phyloP scores from a whole-genome alignment of 2,797 vertebrate species.

The Erethizon dorsatum region DNA sequence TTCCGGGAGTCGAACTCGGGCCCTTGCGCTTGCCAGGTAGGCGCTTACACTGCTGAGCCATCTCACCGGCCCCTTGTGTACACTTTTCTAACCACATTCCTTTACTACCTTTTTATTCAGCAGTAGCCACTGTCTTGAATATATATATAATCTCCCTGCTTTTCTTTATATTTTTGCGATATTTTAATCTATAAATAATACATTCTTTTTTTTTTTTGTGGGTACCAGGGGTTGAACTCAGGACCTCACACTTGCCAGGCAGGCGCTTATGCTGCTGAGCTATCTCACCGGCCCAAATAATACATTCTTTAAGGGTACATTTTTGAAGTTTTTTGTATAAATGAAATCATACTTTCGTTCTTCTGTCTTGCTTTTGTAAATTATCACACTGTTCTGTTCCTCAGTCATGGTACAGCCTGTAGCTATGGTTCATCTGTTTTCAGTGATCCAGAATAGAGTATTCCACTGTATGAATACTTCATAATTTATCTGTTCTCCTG shows the following conservation, averaged over 20 bases:
- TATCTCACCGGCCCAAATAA: neutral
- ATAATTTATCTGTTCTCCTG: constrained; percentile 14
- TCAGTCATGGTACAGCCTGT: constrained; percentile 34
- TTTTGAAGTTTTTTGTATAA: constrained; percentile 17
- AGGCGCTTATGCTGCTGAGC: no score
- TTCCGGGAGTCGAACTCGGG: no score
- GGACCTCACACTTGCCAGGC: no score
- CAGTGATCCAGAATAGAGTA: neutral
- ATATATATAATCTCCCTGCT: constrained; percentile 17
- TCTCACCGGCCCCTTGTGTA: neutral
- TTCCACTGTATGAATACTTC: constrained; percentile 22
- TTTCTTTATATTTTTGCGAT: constrained; percentile 49
- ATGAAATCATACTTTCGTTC: constrained; percentile 32
- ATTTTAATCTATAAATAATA: constrained; percentile 27
- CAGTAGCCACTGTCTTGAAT: constrained; percentile 26
- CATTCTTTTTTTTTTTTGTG: neutral
- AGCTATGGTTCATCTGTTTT: constrained; percentile 42
- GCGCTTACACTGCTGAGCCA: no score
- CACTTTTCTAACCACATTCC: neutral
- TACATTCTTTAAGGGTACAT: neutral
- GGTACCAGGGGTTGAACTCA: no score
- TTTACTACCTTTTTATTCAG: neutral
- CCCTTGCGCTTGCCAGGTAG: no score
- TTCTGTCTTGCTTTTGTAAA: constrained; percentile 54
- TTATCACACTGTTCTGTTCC: neutral